A percentile compares a stretch with the other conserved stretches of the same genome.
phyloP scores from a whole-genome alignment of 1,140 invertebrate species.

The Papilio helenus region DNA sequence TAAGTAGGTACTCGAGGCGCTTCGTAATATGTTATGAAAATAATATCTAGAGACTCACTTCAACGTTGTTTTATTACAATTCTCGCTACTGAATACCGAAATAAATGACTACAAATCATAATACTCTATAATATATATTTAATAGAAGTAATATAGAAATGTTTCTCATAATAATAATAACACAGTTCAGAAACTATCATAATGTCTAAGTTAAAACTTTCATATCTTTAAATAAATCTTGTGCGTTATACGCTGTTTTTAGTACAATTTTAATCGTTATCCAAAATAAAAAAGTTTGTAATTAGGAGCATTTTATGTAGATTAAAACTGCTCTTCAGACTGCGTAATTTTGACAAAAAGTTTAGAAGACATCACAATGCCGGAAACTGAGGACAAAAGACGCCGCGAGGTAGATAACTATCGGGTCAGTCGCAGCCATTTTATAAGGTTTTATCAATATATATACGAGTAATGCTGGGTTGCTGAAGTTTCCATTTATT shows the following conservation, averaged over 20 bases:
- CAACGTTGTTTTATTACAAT: background rate
- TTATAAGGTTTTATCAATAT: background rate
- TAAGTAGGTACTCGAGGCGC: background rate
- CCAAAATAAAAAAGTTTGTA: background rate
- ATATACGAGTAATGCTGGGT: no score
- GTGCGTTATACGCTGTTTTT: background rate
- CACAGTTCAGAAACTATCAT: no score
- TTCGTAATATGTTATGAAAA: constrained; percentile 23
- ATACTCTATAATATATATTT: no score
- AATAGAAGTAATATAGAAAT: no score
- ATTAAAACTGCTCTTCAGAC: background rate
- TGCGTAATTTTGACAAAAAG: background rate
- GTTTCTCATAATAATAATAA: no score
- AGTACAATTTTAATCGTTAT: background rate
- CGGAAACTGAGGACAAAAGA: background rate
- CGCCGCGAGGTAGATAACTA: background rate
- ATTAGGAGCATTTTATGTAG: background rate
- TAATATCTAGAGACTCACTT: background rate
- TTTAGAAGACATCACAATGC: background rate
- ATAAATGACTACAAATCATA: background rate
- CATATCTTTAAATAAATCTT: background rate
- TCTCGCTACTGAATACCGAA: constrained; percentile 14
- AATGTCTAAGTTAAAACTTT: no score
- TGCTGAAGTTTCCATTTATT: no score
- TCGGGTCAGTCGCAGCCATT: background rate